Evolutionary conservation across 2,888 invertebrate species (phyloP).

Genomic region (Oeneis ivallda): DNA sequence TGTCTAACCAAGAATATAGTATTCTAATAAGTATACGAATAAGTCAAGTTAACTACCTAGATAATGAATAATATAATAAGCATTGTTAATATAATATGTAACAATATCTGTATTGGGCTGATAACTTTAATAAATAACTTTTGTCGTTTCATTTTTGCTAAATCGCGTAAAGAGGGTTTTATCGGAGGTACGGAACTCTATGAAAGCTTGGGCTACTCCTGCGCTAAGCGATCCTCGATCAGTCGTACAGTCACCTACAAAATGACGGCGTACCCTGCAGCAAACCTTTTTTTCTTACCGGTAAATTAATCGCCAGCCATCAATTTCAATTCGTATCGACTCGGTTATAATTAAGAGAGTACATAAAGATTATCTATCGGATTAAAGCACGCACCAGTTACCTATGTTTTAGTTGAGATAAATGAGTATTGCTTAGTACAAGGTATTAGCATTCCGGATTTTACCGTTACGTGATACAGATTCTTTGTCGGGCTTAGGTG

Average conservation of each 20-base stretch:
- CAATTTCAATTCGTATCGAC: slow-evolving; percentile 46
- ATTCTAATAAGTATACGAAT: too few species aligned
- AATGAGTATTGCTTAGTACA: slow-evolving; percentile 62
- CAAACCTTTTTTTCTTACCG: slow-evolving; percentile 33
- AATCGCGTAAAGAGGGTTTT: too few species aligned
- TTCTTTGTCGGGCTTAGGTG: slow-evolving; percentile 62
- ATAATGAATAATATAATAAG: too few species aligned
- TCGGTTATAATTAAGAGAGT: slow-evolving; percentile 48
- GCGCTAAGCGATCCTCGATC: slow-evolving; percentile 10
- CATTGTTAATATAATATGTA: too few species aligned
- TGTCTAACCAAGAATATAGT: too few species aligned
- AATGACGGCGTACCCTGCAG: slow-evolving; percentile 32
- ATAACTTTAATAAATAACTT: too few species aligned
- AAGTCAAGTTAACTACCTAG: too few species aligned
- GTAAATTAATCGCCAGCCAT: slow-evolving; percentile 44
- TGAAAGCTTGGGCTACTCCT: background rate
- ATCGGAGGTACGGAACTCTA: background rate
- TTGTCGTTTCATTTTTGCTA: too few species aligned
- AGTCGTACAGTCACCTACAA: slow-evolving; percentile 20
- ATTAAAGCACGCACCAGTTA: slow-evolving; percentile 54
- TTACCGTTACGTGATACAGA: slow-evolving; percentile 57
- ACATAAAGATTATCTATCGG: slow-evolving; percentile 50
- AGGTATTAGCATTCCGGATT: slow-evolving; percentile 56
- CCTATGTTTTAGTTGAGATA: slow-evolving; percentile 55
- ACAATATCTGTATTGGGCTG: too few species aligned